These are phyloP conservation scores for Pardalotus punctatus DNA, from an alignment of 2,113 vertebrate species.

Conservation along the genomic window DNA sequence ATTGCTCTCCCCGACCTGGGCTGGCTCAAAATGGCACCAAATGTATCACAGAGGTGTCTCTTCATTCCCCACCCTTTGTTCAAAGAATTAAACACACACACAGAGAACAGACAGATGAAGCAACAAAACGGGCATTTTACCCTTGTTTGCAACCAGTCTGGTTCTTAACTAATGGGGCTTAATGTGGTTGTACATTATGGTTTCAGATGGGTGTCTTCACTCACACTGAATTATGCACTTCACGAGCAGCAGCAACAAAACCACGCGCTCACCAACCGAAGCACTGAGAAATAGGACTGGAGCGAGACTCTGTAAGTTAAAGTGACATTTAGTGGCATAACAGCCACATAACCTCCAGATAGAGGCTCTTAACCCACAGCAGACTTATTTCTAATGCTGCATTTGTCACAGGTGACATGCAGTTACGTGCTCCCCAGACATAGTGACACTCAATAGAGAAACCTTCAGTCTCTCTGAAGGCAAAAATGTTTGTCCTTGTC, in stretches of 20 bases:
- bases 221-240: background rate
- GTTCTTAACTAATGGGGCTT: conserved; percentile 22
- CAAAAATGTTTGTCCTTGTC: conserved; percentile 18
- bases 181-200: background rate
- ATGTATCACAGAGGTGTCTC: background rate
- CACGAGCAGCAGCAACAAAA: background rate
- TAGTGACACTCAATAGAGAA: background rate
- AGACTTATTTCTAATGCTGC: background rate
- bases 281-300: background rate
- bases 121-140: background rate
- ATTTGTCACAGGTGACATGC: conserved; percentile 26
- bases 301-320: conserved; percentile 9
- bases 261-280: accelerated
- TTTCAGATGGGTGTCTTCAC: background rate
- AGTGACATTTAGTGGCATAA: conserved; percentile 26
- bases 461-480: background rate
- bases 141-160: background rate
- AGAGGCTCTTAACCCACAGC: conserved; percentile 8
- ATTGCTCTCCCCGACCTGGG: background rate
- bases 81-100: background rate
- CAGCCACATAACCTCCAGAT: background rate
- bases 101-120: background rate
- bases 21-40: background rate
- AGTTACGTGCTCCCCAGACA: background rate
- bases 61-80: conserved; percentile 6